phyloP scores from a whole-genome alignment of 2,113 vertebrate genomes.

The Sander lucioperca region DNA sequence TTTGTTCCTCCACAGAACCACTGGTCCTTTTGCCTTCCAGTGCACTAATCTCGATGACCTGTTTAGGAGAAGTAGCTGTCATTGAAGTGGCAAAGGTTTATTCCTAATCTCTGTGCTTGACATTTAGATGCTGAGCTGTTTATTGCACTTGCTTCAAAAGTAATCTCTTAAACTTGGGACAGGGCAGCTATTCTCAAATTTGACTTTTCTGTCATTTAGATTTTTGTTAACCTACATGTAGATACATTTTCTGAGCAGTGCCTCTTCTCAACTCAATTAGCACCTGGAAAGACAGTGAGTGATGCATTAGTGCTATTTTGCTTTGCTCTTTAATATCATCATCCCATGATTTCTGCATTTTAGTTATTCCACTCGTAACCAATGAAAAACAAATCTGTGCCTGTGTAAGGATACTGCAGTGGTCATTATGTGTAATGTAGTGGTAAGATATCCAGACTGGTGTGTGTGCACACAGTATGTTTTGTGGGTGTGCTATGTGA shows the following conservation, averaged over 20 bases:
- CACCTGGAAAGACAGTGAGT: neutral
- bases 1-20: slow-evolving; percentile 32
- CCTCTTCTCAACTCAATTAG: neutral
- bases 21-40: slow-evolving; percentile 14
- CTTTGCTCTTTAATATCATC: slow-evolving; percentile 3
- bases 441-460: neutral
- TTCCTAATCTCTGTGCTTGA: neutral
- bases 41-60: slow-evolving; percentile 41
- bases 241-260: neutral
- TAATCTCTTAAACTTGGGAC: neutral
- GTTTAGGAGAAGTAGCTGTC: slow-evolving; percentile 5
- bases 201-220: neutral
- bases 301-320: slow-evolving; percentile 7
- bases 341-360: slow-evolving; percentile 17
- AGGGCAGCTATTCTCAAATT: neutral
- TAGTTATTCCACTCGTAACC: neutral
- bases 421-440: slow-evolving; percentile 1
- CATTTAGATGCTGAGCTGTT: slow-evolving; percentile 16
- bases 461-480: too few species aligned
- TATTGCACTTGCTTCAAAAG: neutral
- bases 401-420: neutral
- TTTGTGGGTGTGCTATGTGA: too few species aligned
- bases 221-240: neutral
- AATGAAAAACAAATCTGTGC: neutral
- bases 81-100: slow-evolving; percentile 9